phyloP scores from a whole-genome alignment of 1,140 invertebrate species.

The Callitettix versicolor region DNA sequence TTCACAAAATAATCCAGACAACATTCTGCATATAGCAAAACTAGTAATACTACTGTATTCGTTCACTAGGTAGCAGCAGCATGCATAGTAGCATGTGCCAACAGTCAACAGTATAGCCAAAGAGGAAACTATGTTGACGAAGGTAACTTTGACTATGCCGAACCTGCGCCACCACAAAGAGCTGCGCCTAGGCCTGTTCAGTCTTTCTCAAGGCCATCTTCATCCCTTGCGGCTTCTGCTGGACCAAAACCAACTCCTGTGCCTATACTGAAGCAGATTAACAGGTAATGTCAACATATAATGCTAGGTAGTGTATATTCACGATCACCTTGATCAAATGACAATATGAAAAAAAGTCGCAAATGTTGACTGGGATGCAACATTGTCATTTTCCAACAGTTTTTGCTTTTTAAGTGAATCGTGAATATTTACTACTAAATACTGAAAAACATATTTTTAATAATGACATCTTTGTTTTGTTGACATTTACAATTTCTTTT shows the following conservation, averaged over 20 bases:
- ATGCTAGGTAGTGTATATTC: too few species aligned
- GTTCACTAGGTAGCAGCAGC: constrained; percentile 8
- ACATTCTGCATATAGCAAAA: too few species aligned
- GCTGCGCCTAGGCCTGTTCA: constrained; percentile 40
- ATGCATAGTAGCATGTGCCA: not conserved
- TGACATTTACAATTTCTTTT: too few species aligned
- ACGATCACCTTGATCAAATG: too few species aligned
- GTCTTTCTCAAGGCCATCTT: constrained; percentile 33
- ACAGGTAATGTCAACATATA: constrained; percentile 53
- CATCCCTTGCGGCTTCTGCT: constrained; percentile 32
- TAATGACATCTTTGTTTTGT: too few species aligned
- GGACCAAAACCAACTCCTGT: constrained; percentile 53
- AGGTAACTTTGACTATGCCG: constrained; percentile 42
- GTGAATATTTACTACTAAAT: too few species aligned
- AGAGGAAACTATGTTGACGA: constrained; percentile 39
- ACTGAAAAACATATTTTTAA: too few species aligned
- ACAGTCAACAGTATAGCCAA: constrained; percentile 5
- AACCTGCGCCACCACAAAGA: constrained; percentile 35
- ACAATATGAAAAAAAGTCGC: too few species aligned
- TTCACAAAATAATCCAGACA: too few species aligned
- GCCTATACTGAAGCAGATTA: constrained; percentile 74
- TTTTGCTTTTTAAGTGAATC: too few species aligned
- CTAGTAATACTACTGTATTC: not conserved
- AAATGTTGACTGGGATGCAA: too few species aligned
- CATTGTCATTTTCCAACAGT: too few species aligned